phyloP scores from a whole-genome alignment of 2,113 vertebrate genomes.

The Protomyctophum bolini region DNA sequence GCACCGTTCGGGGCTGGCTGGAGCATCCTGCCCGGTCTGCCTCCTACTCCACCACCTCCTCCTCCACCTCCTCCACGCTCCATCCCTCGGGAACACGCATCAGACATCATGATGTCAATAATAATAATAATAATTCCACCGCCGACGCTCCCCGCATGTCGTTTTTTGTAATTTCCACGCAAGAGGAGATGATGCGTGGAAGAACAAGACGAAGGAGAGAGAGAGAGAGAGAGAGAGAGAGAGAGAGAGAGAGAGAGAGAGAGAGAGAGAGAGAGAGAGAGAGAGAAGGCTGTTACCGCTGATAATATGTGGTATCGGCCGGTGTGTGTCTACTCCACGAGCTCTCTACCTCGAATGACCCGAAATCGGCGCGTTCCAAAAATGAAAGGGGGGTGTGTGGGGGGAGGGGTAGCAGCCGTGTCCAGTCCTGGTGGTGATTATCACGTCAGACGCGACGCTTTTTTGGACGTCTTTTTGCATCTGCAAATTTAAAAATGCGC shows the following conservation, averaged over 20 bases:
- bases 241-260: too few relatives aligned
- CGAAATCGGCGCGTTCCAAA: conserved; percentile 68
- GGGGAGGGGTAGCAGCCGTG: conserved; percentile 59
- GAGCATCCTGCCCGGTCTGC: conserved; percentile 46
- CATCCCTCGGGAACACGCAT: conserved; percentile 76
- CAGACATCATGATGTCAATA: conserved; percentile 73
- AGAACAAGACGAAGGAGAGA: conserved; percentile 31
- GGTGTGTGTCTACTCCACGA: too few relatives aligned
- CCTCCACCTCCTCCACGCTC: conserved; percentile 67
- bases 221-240: too few relatives aligned
- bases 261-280: too few relatives aligned
- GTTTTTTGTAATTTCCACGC: too few relatives aligned
- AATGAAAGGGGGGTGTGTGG: background rate
- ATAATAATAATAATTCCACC: too few relatives aligned
- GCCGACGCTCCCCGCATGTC: too few relatives aligned
- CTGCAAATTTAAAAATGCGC: too few relatives aligned
- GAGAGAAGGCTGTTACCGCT: conserved; percentile 17
- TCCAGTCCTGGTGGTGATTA: conserved; percentile 44
- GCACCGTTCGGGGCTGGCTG: too few relatives aligned
- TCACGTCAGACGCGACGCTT: conserved; percentile 55
- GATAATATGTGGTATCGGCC: conserved; percentile 28
- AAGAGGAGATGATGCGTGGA: conserved; percentile 35
- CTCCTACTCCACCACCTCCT: conserved; percentile 70
- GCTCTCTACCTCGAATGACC: conserved; percentile 65
- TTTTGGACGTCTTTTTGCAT: too few relatives aligned